Evolutionary conservation across 1,140 invertebrate genomes (phyloP).

Genomic region (Aphelenchoides avenae): DNA sequence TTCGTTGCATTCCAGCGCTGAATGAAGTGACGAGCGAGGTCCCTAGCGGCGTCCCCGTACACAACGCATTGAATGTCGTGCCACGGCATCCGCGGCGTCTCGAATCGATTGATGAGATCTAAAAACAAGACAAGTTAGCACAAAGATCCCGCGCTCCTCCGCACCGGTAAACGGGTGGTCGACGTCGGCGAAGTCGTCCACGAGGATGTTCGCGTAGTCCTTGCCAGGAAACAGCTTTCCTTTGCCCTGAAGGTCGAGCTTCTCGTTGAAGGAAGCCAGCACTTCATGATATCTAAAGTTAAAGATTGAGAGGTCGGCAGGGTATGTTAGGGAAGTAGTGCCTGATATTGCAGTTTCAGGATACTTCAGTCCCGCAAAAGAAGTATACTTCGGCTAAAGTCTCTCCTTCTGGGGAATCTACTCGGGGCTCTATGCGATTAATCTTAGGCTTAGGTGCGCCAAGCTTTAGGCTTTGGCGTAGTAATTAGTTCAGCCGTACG

Average conservation of each 20-base stretch:
- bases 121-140: constrained; percentile 29
- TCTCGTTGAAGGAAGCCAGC: constrained; percentile 26
- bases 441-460: constrained; percentile 52
- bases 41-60: constrained; percentile 76
- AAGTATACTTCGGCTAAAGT: constrained; percentile 48
- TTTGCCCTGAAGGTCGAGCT: constrained; percentile 42
- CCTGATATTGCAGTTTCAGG: no score
- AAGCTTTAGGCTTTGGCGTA: constrained; percentile 38
- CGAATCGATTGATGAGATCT: constrained; percentile 79
- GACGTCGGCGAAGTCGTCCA: constrained; percentile 88
- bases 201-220: constrained; percentile 94
- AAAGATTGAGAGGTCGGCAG: no score
- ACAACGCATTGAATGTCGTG: constrained; percentile 86
- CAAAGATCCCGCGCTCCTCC: constrained; percentile 30
- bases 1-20: constrained; percentile 94
- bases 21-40: constrained; percentile 90
- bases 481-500: no score
- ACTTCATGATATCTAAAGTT: constrained; percentile 11
- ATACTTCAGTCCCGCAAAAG: no score
- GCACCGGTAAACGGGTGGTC: constrained; percentile 78
- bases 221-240: constrained; percentile 88
- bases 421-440: constrained; percentile 50
- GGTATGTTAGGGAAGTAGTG: constrained; percentile 57
- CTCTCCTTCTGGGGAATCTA: constrained; percentile 55
- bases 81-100: constrained; percentile 92